These are phyloP conservation scores for Danio jaintianensis DNA, from an alignment of 2,797 vertebrate species.

Conservation along the genomic window DNA sequence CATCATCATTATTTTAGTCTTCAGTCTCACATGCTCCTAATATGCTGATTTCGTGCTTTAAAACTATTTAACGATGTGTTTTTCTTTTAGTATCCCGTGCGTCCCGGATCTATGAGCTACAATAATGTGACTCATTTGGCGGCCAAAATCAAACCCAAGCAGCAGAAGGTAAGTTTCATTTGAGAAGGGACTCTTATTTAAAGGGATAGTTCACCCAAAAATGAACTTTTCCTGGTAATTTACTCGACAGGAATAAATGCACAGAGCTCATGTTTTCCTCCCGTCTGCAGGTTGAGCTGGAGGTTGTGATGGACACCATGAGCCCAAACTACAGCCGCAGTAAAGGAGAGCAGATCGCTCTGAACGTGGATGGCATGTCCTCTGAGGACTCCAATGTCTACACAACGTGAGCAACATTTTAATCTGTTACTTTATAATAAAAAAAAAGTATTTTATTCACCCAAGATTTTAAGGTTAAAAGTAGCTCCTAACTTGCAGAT, in stretches of 20 bases:
- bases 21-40: background rate
- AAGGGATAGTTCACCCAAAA: background rate
- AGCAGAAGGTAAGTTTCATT: constrained; percentile 85
- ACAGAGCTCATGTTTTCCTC: background rate
- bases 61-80: background rate
- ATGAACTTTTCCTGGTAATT: no score
- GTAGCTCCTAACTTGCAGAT: no score
- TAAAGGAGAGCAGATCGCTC: constrained; percentile 97
- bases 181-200: background rate
- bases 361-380: constrained; percentile 91
- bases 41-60: background rate
- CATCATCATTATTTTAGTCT: background rate
- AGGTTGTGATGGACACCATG: constrained; percentile 91
- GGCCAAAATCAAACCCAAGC: constrained; percentile 96
- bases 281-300: constrained; percentile 87
- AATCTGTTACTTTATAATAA: no score
- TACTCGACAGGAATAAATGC: no score
- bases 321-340: constrained; percentile 97
- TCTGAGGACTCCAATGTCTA: constrained; percentile 91
- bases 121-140: constrained; percentile 89
- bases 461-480: no score
- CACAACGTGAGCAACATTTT: constrained; percentile 82
- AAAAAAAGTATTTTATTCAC: no score
- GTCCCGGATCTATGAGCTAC: constrained; percentile 92
- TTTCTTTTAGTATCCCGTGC: constrained; percentile 90